These are phyloP conservation scores for Menidia menidia DNA, from an alignment of 2,797 vertebrate genomes.

Conservation along the genomic window DNA sequence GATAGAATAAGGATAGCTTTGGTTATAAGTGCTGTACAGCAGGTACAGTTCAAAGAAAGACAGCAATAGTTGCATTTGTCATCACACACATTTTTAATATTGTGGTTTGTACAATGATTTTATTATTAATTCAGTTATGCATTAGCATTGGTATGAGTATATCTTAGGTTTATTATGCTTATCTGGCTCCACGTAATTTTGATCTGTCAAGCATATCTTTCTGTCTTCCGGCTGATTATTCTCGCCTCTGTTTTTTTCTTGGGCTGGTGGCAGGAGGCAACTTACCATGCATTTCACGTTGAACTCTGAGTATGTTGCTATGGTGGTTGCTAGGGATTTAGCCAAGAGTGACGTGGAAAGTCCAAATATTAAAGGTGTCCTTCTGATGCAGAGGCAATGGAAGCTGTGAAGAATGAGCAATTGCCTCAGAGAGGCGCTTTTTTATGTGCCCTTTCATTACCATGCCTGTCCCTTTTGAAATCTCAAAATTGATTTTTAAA, in stretches of 20 bases:
- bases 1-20: neutral
- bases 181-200: constrained; percentile 60
- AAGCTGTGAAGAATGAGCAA: constrained; percentile 79
- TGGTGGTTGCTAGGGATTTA: constrained; percentile 89
- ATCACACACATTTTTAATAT: constrained; percentile 8
- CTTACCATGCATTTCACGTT: constrained; percentile 88
- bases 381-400: constrained; percentile 79
- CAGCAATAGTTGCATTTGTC: constrained; percentile 1
- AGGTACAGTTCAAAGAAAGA: neutral
- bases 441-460: constrained; percentile 74
- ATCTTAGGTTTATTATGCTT: constrained; percentile 32
- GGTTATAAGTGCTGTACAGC: neutral
- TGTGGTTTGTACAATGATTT: constrained; percentile 30
- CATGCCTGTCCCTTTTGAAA: constrained; percentile 69
- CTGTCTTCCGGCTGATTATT: constrained; percentile 41
- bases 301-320: constrained; percentile 85
- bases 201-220: constrained; percentile 62
- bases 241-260: constrained; percentile 40
- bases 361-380: constrained; percentile 89
- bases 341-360: constrained; percentile 82
- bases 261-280: constrained; percentile 74
- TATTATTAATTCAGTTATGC: constrained; percentile 27
- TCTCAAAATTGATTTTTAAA: constrained; percentile 74
- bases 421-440: constrained; percentile 63
- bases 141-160: constrained; percentile 52